Evolutionary conservation across 1,140 invertebrate genomes (phyloP), one percentile per base, ranked within the genome.

Genomic region (Prorops nasuta): DNA sequence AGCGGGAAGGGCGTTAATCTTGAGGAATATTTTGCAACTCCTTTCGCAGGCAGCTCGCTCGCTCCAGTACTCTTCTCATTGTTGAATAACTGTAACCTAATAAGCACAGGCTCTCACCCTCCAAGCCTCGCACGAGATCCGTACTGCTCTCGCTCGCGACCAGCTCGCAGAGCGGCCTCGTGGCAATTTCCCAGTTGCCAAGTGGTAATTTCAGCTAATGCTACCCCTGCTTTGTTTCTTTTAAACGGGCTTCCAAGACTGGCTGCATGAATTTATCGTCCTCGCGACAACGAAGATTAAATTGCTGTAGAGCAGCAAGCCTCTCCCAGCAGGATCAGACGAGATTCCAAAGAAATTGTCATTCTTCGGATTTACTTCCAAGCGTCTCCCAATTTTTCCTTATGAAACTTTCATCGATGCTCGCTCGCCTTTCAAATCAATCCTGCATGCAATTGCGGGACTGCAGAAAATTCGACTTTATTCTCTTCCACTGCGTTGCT

Each of bases 51-150:
- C 56, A 41, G 22, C 42, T 54, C 50, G 49, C 55, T 37, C 50
- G 49, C 44, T 44, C 24, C 4, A 28, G 24, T 28, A 28, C 24
- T 4, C 4, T 28, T 28, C 42, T 18, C 28, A 39, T 2, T n/a
- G 39, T 47, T 58, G 60, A 55, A 63, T 66, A 65, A 69, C 65
- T 69, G 59, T 70, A 72, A 70, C 64, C 67, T 70, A 70, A 72
- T 72, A 71, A 72, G 64, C 48, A 54, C 39, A n/a, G n/a, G 46
- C 53, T 53, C 10, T 48, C 46, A 54, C 50, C 44, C 48, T 43
- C 38, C 46, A 34, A 38, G 36, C 20, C 22, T 28, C 40, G n/a
- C 47, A 34, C n/a, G n/a, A n/a, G n/a, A n/a, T n/a, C n/a, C n/a
- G n/a, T n/a, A n/a, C n/a, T 51, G 22, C 43, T 44, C 49, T 47